phyloP scores from a whole-genome alignment of 2,888 invertebrate species.

The Clitarchus hookeri region DNA sequence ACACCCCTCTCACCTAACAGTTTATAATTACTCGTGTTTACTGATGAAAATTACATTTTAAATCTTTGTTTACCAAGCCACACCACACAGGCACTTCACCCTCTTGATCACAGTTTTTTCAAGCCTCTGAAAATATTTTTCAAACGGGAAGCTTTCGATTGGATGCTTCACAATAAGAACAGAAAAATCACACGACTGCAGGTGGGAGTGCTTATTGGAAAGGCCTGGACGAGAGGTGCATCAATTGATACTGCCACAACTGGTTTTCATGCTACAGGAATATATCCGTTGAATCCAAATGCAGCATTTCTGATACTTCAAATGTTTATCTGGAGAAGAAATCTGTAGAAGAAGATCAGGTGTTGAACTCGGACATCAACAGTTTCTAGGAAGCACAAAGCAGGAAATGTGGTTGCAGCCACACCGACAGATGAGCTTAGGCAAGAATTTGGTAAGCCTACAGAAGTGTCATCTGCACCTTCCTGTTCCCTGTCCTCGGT shows the following conservation, averaged over 20 bases:
- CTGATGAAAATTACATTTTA: too few relatives aligned
- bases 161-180: too few relatives aligned
- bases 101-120: too few relatives aligned
- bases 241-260: not conserved
- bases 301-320: not conserved
- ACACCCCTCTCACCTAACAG: too few relatives aligned
- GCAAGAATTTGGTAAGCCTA: not conserved
- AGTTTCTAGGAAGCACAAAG: not conserved
- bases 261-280: not conserved
- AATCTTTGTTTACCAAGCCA: too few relatives aligned
- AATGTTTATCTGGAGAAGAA: not conserved
- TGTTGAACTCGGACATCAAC: not conserved
- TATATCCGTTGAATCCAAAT: not conserved
- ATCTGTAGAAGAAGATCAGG: not conserved
- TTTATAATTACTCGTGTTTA: too few relatives aligned
- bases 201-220: too few relatives aligned
- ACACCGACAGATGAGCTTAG: not conserved
- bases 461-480: conserved; percentile 1
- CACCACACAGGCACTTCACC: too few relatives aligned
- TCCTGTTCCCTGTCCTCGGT: not conserved
- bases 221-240: too few relatives aligned
- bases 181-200: too few relatives aligned
- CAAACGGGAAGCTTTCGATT: too few relatives aligned
- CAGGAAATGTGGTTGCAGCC: not conserved
- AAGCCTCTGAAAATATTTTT: too few relatives aligned